Conservation (phyloP, 2,888 invertebrate genomes). For the Lepetodrilus schrolli region DNA sequence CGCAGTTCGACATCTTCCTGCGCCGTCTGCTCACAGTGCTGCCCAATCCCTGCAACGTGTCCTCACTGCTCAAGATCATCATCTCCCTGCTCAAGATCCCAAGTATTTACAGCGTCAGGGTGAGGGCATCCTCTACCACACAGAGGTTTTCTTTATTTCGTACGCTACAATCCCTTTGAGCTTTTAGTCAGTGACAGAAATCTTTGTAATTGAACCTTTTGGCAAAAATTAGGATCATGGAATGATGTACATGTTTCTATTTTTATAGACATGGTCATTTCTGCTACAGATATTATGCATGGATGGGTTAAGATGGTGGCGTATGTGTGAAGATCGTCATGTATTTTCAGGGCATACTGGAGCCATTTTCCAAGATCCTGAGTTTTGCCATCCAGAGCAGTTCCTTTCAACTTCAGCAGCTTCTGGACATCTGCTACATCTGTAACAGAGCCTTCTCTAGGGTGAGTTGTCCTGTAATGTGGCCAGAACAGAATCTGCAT, state of each 20-base stretch:
- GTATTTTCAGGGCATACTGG: constrained; percentile 80
- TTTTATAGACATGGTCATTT: neutral
- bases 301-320: too few species aligned
- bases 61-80: constrained; percentile 76
- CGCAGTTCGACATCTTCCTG: constrained; percentile 90
- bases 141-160: neutral
- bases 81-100: constrained; percentile 85
- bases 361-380: constrained; percentile 95
- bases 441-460: constrained; percentile 92
- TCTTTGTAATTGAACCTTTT: too few species aligned
- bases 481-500: too few species aligned
- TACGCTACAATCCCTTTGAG: too few species aligned
- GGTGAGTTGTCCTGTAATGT: too few species aligned
- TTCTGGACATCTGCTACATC: constrained; percentile 91
- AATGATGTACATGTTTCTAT: neutral
- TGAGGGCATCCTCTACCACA: constrained; percentile 70
- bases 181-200: too few species aligned
- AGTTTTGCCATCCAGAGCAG: constrained; percentile 94
- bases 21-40: constrained; percentile 77
- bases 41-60: constrained; percentile 72
- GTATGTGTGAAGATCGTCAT: too few species aligned
- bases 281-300: too few species aligned
- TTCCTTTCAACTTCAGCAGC: constrained; percentile 81
- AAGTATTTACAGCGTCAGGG: constrained; percentile 87
- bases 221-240: too few species aligned